phyloP scores from a whole-genome alignment of 2,797 vertebrate species.

The Protonibea diacanthus region DNA sequence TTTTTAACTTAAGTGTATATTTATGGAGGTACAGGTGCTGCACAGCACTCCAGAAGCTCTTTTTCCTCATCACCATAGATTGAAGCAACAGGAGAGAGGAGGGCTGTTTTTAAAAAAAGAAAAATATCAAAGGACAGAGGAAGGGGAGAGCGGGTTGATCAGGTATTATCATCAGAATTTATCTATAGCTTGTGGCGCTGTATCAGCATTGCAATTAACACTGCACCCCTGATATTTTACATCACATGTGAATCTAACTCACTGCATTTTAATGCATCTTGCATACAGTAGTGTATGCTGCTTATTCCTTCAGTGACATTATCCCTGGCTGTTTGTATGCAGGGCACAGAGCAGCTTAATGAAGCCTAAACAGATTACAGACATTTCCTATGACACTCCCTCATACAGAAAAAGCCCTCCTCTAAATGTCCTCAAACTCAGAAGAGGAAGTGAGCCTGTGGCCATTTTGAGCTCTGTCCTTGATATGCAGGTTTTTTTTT shows the following conservation, averaged over 20 bases:
- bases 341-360: conserved; percentile 52
- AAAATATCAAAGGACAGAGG: not conserved
- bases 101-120: not conserved
- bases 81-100: conserved; percentile 3
- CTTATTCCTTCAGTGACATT: conserved; percentile 45
- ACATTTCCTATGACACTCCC: conserved; percentile 61
- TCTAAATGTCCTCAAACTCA: conserved; percentile 62
- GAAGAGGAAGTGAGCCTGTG: conserved; percentile 71
- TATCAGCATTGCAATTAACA: conserved; percentile 2
- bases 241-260: conserved; percentile 1
- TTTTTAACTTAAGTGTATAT: conserved; percentile 47
- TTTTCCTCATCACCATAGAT: conserved; percentile 36
- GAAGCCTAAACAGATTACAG: conserved; percentile 68
- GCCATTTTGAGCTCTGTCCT: conserved; percentile 63
- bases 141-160: conserved; percentile 12
- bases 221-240: not conserved
- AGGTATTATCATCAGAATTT: conserved; percentile 1
- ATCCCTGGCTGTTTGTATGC: conserved; percentile 34
- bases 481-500: conserved; percentile 19
- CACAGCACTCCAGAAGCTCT: not conserved
- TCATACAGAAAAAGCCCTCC: conserved; percentile 46
- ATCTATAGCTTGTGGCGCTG: not conserved
- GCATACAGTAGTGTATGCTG: not conserved
- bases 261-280: not conserved
- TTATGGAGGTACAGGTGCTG: conserved; percentile 14